A percentile compares a stretch with the other conserved stretches of the same genome.
Conservation (phyloP, 2,797 vertebrate genomes). For the Microctenopoma lineatum region DNA sequence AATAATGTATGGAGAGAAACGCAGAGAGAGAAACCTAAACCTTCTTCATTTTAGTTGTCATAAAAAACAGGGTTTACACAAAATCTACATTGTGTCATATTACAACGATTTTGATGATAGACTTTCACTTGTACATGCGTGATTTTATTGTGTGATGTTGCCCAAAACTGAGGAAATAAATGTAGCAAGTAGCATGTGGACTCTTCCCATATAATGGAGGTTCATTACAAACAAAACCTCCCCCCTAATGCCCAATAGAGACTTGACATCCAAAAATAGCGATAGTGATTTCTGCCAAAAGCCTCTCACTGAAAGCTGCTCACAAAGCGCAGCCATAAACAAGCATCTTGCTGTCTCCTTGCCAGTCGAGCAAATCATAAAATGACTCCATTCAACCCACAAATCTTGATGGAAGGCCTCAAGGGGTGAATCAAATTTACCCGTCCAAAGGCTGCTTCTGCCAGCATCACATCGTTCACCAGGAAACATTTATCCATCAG, state of each 20-base stretch:
- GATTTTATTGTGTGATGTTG: not conserved
- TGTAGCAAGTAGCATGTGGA: conserved; percentile 26
- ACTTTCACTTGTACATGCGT: conserved; percentile 12
- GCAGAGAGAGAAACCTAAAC: conserved; percentile 55
- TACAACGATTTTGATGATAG: not conserved
- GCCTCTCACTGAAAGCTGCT: conserved; percentile 51
- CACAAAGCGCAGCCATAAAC: conserved; percentile 67
- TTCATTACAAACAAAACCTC: conserved; percentile 55
- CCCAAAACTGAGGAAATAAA: not conserved
- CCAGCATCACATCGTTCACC: conserved; percentile 50
- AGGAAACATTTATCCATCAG: conserved; percentile 52
- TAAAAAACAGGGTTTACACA: conserved; percentile 25
- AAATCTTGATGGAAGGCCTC: conserved; percentile 59
- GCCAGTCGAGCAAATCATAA: conserved; percentile 67
- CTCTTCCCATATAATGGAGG: conserved; percentile 42
- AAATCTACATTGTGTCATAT: conserved; percentile 4
- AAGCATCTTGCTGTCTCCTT: conserved; percentile 53
- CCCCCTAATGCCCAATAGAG: conserved; percentile 50
- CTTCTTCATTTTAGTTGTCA: conserved; percentile 25
- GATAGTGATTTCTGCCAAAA: conserved; percentile 63
- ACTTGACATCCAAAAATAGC: conserved; percentile 72
- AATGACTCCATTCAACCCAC: conserved; percentile 51
- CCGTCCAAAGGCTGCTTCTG: conserved; percentile 38
- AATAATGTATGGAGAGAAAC: conserved; percentile 69
- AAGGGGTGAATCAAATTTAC: conserved; percentile 48